Conservation (phyloP, 2,797 vertebrate species). For the Enteromius treurensis region DNA sequence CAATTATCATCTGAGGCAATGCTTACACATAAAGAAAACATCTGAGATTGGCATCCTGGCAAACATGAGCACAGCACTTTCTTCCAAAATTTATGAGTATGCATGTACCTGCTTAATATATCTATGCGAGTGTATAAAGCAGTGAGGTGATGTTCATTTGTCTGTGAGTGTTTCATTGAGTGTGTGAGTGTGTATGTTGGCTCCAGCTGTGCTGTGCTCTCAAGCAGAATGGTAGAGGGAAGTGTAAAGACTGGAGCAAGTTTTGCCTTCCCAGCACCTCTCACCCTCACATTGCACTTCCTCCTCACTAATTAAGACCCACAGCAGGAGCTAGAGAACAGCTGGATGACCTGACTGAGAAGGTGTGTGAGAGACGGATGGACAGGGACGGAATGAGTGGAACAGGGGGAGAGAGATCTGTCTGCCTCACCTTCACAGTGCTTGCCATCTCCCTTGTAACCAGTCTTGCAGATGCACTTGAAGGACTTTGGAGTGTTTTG, state of each 20-base stretch:
- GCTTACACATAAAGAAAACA: not conserved
- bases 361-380: not conserved
- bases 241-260: conserved; percentile 71
- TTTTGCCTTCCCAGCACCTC: conserved; percentile 64
- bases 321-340: conserved; percentile 62
- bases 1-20: not conserved
- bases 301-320: conserved; percentile 71
- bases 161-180: conserved; percentile 13
- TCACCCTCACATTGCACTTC: conserved; percentile 72
- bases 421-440: conserved; percentile 88
- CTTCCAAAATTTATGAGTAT: not conserved
- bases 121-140: not conserved
- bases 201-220: conserved; percentile 71
- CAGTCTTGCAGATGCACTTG: conserved; percentile 96
- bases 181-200: conserved; percentile 37
- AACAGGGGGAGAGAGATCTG: not conserved
- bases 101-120: not conserved
- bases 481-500: conserved; percentile 94
- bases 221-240: conserved; percentile 69
- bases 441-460: conserved; percentile 93
- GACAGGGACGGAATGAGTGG: not conserved
- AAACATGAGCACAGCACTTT: not conserved
- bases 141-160: not conserved
- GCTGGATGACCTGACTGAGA: conserved; percentile 58
- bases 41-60: not conserved